These are phyloP conservation scores for Aplidium turbinatum DNA, from an alignment of 23 tunicate genomes.

Conservation along the genomic window DNA sequence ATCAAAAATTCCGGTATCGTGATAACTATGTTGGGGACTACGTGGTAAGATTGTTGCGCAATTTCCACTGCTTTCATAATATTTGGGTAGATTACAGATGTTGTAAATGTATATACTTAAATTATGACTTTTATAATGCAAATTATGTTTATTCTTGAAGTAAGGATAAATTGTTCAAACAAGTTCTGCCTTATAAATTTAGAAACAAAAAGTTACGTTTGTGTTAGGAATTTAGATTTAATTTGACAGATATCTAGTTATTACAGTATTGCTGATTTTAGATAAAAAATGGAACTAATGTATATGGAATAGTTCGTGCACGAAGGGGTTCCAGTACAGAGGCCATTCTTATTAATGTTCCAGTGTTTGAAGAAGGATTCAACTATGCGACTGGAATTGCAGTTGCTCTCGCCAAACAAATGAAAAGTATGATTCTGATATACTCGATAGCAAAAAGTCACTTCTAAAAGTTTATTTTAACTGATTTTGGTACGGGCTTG, in stretches of 20 bases:
- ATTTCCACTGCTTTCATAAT: too few species aligned
- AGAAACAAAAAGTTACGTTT: too few species aligned
- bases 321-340: constrained; percentile 69
- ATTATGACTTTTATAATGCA: too few species aligned
- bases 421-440: constrained; percentile 36
- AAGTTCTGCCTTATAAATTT: background rate
- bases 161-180: background rate
- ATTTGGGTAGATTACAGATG: too few species aligned
- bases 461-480: too few species aligned
- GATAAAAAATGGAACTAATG: constrained; percentile 70
- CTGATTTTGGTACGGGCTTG: too few species aligned
- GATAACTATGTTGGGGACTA: too few species aligned
- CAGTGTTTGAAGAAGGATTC: constrained; percentile 15
- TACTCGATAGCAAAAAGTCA: too few species aligned
- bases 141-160: background rate
- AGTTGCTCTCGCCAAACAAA: constrained; percentile 45
- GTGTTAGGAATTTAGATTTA: background rate
- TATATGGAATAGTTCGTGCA: constrained; percentile 75
- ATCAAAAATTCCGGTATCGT: constrained; percentile 52
- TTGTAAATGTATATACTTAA: too few species aligned
- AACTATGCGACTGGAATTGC: constrained; percentile 72
- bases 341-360: constrained; percentile 72
- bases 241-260: background rate
- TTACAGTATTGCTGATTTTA: background rate
- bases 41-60: too few species aligned